A percentile compares a stretch with the other conserved stretches of the same genome.
Evolutionary conservation across 1,140 invertebrate species (phyloP).

Genomic region (Orchestia grillus): DNA sequence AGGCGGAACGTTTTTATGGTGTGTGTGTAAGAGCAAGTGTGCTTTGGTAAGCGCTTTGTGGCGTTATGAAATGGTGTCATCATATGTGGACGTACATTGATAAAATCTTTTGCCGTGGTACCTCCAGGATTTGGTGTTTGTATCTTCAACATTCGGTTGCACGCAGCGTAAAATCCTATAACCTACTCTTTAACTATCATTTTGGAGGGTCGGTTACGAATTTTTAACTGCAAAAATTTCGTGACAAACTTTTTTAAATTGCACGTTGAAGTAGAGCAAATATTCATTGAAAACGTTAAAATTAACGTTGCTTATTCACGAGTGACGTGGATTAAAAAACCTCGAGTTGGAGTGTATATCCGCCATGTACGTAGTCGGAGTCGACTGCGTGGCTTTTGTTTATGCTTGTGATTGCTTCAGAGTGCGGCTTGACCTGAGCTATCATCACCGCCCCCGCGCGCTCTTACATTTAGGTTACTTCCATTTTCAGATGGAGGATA

Average conservation of each 20-base stretch:
- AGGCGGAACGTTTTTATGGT: not conserved
- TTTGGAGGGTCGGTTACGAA: not conserved
- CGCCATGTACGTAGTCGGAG: not conserved
- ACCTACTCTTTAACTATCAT: not conserved
- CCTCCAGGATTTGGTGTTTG: not conserved
- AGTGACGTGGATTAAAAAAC: not conserved
- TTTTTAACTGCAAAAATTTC: not conserved
- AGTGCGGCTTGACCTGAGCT: not conserved
- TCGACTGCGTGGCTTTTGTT: not conserved
- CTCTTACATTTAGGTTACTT: not conserved
- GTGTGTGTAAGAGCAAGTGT: not conserved
- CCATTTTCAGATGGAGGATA: not conserved
- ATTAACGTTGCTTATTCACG: not conserved
- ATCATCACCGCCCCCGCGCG: not conserved
- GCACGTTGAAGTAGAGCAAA: not conserved
- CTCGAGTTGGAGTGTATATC: not conserved
- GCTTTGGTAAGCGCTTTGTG: not conserved
- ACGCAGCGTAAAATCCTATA: not conserved
- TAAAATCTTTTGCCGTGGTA: not conserved
- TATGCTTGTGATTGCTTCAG: not conserved
- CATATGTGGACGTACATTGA: not conserved
- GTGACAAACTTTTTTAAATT: not conserved
- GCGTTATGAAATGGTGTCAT: too few species aligned
- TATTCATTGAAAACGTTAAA: not conserved
- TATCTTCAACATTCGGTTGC: not conserved